phyloP scores from a whole-genome alignment of 2,113 vertebrate species.

The Candoia aspera region DNA sequence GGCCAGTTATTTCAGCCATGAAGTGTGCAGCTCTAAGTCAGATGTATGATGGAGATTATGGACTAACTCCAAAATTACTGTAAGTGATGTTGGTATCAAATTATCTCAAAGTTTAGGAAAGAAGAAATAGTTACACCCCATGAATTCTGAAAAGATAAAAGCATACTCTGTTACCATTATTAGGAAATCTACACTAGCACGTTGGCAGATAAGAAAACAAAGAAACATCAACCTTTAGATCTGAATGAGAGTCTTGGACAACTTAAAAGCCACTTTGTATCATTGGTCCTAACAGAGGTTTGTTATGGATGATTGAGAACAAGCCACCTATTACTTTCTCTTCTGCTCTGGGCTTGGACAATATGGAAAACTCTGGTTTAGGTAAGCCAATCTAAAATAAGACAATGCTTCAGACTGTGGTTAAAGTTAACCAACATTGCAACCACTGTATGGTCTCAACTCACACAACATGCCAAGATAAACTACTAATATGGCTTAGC shows the following conservation, averaged over 20 bases:
- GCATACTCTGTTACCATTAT: not conserved
- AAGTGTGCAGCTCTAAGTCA: not conserved
- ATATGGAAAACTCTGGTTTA: not conserved
- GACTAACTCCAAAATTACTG: too few species aligned
- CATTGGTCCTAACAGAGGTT: not conserved
- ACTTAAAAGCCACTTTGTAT: not conserved
- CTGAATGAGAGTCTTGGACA: not conserved
- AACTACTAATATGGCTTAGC: not conserved
- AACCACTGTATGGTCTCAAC: not conserved
- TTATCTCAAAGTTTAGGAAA: not conserved
- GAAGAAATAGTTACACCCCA: not conserved
- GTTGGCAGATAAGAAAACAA: not conserved
- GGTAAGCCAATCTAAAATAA: not conserved
- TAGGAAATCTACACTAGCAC: not conserved
- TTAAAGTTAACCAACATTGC: not conserved
- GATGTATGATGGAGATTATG: not conserved
- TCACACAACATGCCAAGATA: not conserved
- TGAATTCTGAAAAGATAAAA: not conserved
- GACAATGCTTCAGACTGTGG: not conserved
- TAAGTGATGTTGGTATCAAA: not conserved
- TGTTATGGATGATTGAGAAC: not conserved
- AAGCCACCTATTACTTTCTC: not conserved
- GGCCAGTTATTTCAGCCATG: not conserved
- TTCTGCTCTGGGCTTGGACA: not conserved
- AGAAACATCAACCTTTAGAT: not conserved